Percentiles rank a stretch among this genome's conserved stretches.
These are phyloP conservation scores for Bergia puertoricense DNA, from an alignment of 92 coral and sea anemone genomes.

Conservation along the genomic window DNA sequence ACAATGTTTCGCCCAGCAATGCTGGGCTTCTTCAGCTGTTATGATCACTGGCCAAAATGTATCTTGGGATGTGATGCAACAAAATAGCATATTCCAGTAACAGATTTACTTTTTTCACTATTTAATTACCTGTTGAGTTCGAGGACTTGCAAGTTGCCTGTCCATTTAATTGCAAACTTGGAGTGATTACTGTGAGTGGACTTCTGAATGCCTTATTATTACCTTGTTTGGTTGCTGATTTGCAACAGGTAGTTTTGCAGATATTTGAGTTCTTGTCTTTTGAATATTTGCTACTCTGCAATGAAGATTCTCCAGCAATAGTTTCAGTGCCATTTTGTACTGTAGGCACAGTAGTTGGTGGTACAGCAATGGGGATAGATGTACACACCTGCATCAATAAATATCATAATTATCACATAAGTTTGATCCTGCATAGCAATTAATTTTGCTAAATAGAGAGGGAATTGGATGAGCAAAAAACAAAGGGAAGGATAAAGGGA, in stretches of 20 bases:
- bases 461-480: neutral
- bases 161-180: constrained; percentile 1
- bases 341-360: neutral
- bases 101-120: too few relatives aligned
- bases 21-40: too few relatives aligned
- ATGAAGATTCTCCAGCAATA: neutral
- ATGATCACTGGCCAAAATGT: too few relatives aligned
- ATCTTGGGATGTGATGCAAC: too few relatives aligned
- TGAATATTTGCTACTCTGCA: neutral
- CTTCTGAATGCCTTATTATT: constrained; percentile 18
- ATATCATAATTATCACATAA: neutral
- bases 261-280: neutral
- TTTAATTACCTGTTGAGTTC: constrained; percentile 1
- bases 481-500: too few relatives aligned
- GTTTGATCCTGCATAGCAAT: neutral
- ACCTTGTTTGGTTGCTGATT: neutral
- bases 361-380: neutral
- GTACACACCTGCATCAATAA: neutral
- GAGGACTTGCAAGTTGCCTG: neutral
- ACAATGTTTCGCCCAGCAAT: too few relatives aligned
- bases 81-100: too few relatives aligned
- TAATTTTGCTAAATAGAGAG: neutral
- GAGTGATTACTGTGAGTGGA: constrained; percentile 9
- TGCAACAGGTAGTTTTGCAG: neutral
- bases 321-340: neutral